A percentile compares a stretch with the other conserved stretches of the same genome.
phyloP scores from a whole-genome alignment of 2,797 vertebrate genomes.

The Microcaecilia unicolor region DNA sequence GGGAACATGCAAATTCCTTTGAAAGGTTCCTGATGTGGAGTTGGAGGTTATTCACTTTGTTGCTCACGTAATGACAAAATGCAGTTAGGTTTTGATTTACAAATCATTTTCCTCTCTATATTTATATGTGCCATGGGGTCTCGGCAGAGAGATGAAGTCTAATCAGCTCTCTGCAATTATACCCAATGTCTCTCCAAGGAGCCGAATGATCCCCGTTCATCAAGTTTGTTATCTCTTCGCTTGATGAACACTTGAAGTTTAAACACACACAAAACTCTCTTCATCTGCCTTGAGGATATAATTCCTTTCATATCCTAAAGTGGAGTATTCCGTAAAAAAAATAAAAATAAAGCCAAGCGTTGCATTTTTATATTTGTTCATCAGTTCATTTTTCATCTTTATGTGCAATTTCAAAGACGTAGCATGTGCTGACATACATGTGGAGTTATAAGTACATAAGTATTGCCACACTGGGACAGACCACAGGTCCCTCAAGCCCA shows the following conservation, averaged over 20 bases:
- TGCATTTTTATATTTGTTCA: too few species aligned
- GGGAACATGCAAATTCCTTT: slow-evolving; percentile 17
- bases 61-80: slow-evolving; percentile 6
- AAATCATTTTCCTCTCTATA: slow-evolving; percentile 29
- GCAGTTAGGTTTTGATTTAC: slow-evolving; percentile 9
- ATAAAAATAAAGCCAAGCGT: too few species aligned
- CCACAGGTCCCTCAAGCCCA: too few species aligned
- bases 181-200: slow-evolving; percentile 27
- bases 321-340: slow-evolving; percentile 7
- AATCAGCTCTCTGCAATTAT: slow-evolving; percentile 27
- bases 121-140: slow-evolving; percentile 26
- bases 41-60: slow-evolving; percentile 12
- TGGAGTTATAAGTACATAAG: too few species aligned
- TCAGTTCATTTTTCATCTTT: too few species aligned
- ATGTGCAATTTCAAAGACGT: too few species aligned
- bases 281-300: slow-evolving; percentile 22
- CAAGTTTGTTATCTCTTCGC: slow-evolving; percentile 15
- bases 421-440: too few species aligned
- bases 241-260: slow-evolving; percentile 33
- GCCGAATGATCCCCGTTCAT: slow-evolving; percentile 38
- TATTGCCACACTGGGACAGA: too few species aligned
- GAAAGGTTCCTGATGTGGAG: slow-evolving; percentile 8
- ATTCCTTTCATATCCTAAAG: slow-evolving; percentile 15
- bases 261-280: slow-evolving; percentile 26
- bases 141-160: slow-evolving; percentile 30